Conservation (phyloP, 2,888 invertebrate genomes). For the Stenotaenia linearis region DNA sequence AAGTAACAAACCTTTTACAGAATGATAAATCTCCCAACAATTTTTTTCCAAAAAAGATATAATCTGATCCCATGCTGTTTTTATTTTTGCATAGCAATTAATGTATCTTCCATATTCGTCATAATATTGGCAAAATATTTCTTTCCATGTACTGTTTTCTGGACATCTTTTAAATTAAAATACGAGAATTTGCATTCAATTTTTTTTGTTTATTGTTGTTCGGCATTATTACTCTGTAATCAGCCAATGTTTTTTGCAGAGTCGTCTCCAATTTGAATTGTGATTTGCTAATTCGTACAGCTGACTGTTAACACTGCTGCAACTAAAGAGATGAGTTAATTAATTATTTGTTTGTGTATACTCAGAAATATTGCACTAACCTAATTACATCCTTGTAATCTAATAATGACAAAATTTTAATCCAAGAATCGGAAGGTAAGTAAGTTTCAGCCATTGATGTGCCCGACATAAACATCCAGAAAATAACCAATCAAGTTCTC, state of each 20-base stretch:
- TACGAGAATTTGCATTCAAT: background rate
- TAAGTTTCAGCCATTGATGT: background rate
- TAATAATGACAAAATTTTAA: constrained; percentile 31
- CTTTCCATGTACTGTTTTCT: constrained; percentile 39
- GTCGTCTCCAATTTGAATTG: constrained; percentile 36
- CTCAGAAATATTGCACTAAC: background rate
- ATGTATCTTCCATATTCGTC: constrained; percentile 38
- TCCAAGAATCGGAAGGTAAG: constrained; percentile 32
- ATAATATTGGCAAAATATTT: constrained; percentile 39
- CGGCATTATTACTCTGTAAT: constrained; percentile 32
- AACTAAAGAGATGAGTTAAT: constrained; percentile 33
- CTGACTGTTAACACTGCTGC: constrained; percentile 35
- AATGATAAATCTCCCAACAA: constrained; percentile 36
- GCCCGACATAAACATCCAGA: no score
- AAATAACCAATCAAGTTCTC: background rate
- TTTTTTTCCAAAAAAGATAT: constrained; percentile 38
- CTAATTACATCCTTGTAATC: constrained; percentile 27
- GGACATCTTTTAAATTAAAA: constrained; percentile 36
- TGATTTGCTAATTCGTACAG: constrained; percentile 35
- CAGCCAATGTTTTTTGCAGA: constrained; percentile 38
- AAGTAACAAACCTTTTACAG: constrained; percentile 36
- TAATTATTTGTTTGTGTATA: background rate
- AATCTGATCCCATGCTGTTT: constrained; percentile 41
- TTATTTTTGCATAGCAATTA: constrained; percentile 39
- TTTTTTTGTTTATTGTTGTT: background rate